Evolutionary conservation across 2,113 vertebrate species (phyloP).

Genomic region (Cyanistes caeruleus): DNA sequence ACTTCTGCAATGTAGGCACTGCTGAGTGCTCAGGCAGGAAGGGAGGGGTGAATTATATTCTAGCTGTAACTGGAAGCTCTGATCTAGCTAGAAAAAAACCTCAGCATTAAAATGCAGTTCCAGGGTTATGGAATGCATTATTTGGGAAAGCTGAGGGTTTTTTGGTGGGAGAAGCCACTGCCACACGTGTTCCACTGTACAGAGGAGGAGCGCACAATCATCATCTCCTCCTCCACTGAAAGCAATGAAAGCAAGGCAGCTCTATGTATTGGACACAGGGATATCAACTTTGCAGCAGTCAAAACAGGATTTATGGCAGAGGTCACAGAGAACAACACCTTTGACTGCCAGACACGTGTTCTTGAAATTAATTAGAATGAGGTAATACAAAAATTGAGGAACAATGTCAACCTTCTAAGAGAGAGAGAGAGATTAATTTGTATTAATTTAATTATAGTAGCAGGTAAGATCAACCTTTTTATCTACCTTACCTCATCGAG

Average conservation of each 20-base stretch:
- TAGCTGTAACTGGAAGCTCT: background rate
- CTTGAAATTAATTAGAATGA: constrained; percentile 42
- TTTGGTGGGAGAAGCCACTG: background rate
- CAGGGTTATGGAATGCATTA: background rate
- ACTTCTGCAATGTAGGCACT: background rate
- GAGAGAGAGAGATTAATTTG: background rate
- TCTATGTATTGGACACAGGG: background rate
- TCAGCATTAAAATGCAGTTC: background rate
- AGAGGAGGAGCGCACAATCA: background rate
- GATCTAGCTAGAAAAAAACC: background rate
- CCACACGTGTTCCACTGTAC: background rate
- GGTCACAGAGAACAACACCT: background rate
- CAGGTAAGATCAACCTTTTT: constrained; percentile 19
- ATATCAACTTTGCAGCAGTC: background rate
- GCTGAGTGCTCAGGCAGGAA: background rate
- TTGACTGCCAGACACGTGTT: background rate
- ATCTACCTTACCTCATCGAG: constrained; percentile 87
- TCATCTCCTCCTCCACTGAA: background rate
- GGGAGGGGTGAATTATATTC: background rate
- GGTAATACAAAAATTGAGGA: constrained; percentile 27
- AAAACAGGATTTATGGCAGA: background rate
- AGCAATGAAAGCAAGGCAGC: background rate
- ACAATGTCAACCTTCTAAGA: constrained; percentile 2
- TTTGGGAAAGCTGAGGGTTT: background rate
- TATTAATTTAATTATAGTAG: constrained; percentile 21